A percentile compares a stretch with the other conserved stretches of the same genome.
Conservation (phyloP, 2,797 vertebrate genomes). For the Falco rusticolus region DNA sequence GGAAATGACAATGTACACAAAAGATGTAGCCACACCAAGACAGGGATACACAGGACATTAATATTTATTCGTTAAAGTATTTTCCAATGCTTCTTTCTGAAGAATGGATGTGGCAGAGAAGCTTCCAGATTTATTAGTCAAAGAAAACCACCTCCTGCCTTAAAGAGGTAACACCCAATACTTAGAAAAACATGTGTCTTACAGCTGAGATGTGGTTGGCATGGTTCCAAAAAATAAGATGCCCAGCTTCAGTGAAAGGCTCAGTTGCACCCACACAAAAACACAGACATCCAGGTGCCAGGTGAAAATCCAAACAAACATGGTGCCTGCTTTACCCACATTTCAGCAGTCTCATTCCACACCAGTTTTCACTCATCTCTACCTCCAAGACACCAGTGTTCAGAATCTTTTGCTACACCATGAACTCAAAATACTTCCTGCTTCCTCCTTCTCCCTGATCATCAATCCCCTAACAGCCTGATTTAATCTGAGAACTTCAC, state of each 20-base stretch:
- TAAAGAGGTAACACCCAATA: not conserved
- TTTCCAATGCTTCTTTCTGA: not conserved
- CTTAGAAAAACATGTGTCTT: not conserved
- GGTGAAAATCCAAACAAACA: not conserved
- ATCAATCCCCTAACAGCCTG: not conserved
- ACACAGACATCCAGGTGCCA: not conserved
- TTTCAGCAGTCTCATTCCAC: not conserved
- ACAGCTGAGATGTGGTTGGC: not conserved
- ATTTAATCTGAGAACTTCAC: conserved; percentile 32
- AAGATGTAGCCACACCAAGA: not conserved
- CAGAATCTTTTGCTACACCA: not conserved
- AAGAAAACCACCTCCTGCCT: not conserved
- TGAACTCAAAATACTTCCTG: not conserved
- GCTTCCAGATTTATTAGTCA: not conserved
- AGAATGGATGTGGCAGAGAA: not conserved
- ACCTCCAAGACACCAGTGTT: not conserved
- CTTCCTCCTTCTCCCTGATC: not conserved
- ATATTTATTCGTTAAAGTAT: not conserved
- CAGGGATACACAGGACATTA: not conserved
- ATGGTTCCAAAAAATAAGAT: not conserved
- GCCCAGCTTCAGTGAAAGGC: not conserved
- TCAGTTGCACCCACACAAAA: not conserved
- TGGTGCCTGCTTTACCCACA: not conserved
- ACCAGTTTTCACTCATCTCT: not conserved
- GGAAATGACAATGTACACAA: not conserved